phyloP scores from a whole-genome alignment of 2,113 vertebrate genomes.

The Aix galericulata region DNA sequence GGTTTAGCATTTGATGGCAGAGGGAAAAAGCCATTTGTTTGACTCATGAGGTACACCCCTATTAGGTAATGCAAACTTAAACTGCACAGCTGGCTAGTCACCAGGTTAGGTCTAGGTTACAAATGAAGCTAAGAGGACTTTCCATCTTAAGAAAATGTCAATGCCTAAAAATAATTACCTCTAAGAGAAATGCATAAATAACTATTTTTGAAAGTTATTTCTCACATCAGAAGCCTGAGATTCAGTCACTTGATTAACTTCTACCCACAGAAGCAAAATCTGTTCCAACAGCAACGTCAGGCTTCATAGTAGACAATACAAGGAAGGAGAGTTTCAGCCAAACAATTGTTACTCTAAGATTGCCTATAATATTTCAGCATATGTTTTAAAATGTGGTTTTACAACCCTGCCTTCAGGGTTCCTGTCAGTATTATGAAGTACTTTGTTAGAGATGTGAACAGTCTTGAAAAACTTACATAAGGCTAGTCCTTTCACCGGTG shows the following conservation, averaged over 20 bases:
- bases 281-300: not conserved
- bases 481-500: not conserved
- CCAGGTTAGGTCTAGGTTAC: conserved; percentile 2
- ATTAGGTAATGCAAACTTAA: conserved; percentile 60
- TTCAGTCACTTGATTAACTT: conserved; percentile 26
- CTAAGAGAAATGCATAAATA: conserved; percentile 43
- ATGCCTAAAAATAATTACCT: conserved; percentile 56
- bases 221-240: conserved; percentile 38
- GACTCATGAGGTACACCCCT: conserved; percentile 52
- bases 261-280: not conserved
- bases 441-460: not conserved
- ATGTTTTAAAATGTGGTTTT: not conserved
- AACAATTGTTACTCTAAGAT: not conserved
- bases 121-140: conserved; percentile 55
- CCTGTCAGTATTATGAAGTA: not conserved
- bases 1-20: conserved; percentile 54
- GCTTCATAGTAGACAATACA: not conserved
- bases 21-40: conserved; percentile 59
- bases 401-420: not conserved
- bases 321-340: not conserved
- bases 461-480: not conserved
- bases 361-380: not conserved
- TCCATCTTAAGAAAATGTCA: conserved; percentile 60
- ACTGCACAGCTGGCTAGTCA: conserved; percentile 55
- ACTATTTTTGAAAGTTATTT: conserved; percentile 36